phyloP scores from a whole-genome alignment of 2,113 vertebrate species.

The Rhinichthys klamathensis region DNA sequence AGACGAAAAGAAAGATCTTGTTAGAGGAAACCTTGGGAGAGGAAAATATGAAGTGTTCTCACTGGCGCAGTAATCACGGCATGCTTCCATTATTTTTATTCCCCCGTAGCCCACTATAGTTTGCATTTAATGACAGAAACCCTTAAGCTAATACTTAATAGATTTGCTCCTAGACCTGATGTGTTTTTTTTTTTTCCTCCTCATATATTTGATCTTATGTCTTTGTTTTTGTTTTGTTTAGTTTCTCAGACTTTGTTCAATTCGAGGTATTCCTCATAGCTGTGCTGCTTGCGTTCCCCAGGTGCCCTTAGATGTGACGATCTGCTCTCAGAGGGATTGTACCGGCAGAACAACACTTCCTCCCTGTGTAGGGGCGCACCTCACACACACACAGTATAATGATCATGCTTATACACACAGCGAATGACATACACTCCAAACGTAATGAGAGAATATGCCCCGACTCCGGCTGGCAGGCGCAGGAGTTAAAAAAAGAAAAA shows the following conservation, averaged over 20 bases:
- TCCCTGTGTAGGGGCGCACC: slow-evolving; percentile 69
- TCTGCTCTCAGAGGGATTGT: slow-evolving; percentile 79
- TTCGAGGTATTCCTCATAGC: slow-evolving; percentile 77
- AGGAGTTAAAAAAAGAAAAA: slow-evolving; percentile 60
- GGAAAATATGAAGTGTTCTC: slow-evolving; percentile 62
- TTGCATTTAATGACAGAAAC: slow-evolving; percentile 55
- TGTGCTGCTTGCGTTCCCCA: slow-evolving; percentile 74
- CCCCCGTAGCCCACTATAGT: slow-evolving; percentile 23
- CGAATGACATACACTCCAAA: slow-evolving; percentile 48
- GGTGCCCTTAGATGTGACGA: slow-evolving; percentile 79
- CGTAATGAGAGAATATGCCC: slow-evolving; percentile 64
- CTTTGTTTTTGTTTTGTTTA: slow-evolving; percentile 64
- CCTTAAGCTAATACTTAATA: slow-evolving; percentile 71
- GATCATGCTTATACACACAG: slow-evolving; percentile 57
- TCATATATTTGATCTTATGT: slow-evolving; percentile 75
- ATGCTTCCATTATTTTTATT: slow-evolving; percentile 43
- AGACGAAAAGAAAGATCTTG: slow-evolving; percentile 40
- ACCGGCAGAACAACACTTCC: slow-evolving; percentile 78
- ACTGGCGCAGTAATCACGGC: slow-evolving; percentile 52
- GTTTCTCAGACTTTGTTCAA: slow-evolving; percentile 75
- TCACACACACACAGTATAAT: slow-evolving; percentile 58
- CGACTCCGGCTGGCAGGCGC: slow-evolving; percentile 53
- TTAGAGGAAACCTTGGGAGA: slow-evolving; percentile 58
- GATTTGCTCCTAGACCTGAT: slow-evolving; percentile 76
- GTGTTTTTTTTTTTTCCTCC: slow-evolving; percentile 69